Evolutionary conservation across 2,113 vertebrate species (phyloP), one percentile per base, ranked within the genome.

Genomic region (Xenopus borealis): DNA sequence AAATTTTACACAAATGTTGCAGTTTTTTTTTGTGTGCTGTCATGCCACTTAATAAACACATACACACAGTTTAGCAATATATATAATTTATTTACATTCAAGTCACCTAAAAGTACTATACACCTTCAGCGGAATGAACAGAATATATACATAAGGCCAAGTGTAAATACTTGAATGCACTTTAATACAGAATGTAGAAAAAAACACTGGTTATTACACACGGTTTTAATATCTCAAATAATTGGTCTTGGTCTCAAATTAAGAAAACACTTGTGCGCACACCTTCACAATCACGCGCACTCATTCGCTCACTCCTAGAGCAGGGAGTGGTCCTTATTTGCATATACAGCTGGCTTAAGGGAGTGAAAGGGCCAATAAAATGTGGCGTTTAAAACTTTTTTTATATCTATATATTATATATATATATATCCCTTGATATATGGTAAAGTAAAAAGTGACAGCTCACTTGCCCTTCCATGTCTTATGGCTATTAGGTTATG

Each of bases 61-160:
- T 58, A 40, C 27, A 85, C 65, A 86, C 82, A 78, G 66, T 16
- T 12, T 92, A 93, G 88, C 91, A 93, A 93, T 93, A 93, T 91
- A 93, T 92, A 85, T 90, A 90, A 91, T 93, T 93, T 92, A 93
- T 92, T 93, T 92, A 92, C 91, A 92, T 88, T 91, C 90, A 88
- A 83, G 85, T 89, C 90, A 81, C 86, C 87, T 88, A 89, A 90
- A 89, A 86, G 87, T 89, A 88, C 82, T 89, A 89, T 70, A 82
- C 77, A 86, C 89, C 90, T 87, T 72, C 78, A 83, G 73, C 84
- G 84, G 84, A 82, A 78, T 78, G 83, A 86, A 86, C 87, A 80
- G 79, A 84, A 87, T 92, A 88, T 89, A 88, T 91, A 93, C 91
- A 91, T 93, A 93, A 93, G 91, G 91, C 91, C 91, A 93, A 91